A percentile compares a stretch with the other conserved stretches of the same genome.
Conservation (phyloP, 2,797 vertebrate species). For the Acanthiza pusilla region DNA sequence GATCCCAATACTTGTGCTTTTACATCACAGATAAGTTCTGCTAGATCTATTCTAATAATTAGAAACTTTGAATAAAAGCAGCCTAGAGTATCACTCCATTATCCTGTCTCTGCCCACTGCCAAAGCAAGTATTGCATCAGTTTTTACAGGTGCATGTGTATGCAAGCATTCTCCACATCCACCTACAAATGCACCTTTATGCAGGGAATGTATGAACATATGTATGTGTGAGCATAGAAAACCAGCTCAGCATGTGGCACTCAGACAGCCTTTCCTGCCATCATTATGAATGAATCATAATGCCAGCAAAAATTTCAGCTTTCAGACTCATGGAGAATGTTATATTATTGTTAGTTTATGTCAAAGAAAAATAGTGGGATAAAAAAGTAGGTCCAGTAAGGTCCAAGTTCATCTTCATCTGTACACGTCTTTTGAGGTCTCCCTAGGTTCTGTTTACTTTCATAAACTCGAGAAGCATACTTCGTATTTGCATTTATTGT, state of each 20-base stretch:
- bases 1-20: neutral
- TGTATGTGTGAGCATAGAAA: neutral
- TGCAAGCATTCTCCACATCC: neutral
- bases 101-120: neutral
- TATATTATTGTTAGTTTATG: neutral
- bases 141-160: neutral
- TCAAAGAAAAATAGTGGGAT: neutral
- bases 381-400: neutral
- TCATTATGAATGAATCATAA: conserved; percentile 15
- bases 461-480: neutral
- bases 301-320: neutral
- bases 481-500: neutral
- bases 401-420: neutral
- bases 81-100: neutral
- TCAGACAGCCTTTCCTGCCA: conserved; percentile 14
- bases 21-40: neutral
- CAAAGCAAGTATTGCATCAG: conserved; percentile 3
- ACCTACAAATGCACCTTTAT: neutral
- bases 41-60: neutral
- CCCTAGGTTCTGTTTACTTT: neutral
- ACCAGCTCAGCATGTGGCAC: neutral
- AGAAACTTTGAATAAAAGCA: neutral
- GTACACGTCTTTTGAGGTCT: neutral
- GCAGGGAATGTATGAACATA: neutral
- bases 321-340: neutral